phyloP scores from a whole-genome alignment of 2,888 invertebrate species.

The Caenorhabditis sp. region DNA sequence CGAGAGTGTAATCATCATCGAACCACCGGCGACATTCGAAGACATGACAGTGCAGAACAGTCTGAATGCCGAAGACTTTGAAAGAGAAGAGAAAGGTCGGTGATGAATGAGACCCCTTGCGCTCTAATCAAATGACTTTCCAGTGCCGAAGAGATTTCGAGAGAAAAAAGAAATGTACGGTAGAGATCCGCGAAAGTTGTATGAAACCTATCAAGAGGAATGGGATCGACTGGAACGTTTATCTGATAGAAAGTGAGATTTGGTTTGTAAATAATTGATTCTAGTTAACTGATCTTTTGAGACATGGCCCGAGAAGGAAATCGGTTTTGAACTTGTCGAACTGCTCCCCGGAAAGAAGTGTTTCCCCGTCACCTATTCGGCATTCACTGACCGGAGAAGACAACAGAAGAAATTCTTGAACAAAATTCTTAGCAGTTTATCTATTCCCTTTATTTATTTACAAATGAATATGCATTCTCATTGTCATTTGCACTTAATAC shows the following conservation, averaged over 20 bases:
- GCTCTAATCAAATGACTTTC: too few species aligned
- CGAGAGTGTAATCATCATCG: conserved; percentile 61
- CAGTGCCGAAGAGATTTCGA: conserved; percentile 74
- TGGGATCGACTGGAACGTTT: conserved; percentile 76
- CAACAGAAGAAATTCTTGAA: conserved; percentile 35
- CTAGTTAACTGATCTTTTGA: too few species aligned
- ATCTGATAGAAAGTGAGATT: conserved; percentile 57
- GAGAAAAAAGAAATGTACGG: conserved; percentile 78
- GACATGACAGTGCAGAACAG: conserved; percentile 49
- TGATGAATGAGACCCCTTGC: not conserved
- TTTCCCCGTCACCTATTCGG: conserved; percentile 54
- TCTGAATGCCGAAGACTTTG: conserved; percentile 17
- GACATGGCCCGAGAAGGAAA: conserved; percentile 61
- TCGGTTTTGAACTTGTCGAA: conserved; percentile 60
- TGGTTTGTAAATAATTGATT: not conserved
- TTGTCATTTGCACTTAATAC: too few species aligned
- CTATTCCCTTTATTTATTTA: too few species aligned
- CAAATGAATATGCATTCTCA: too few species aligned
- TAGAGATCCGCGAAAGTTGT: conserved; percentile 74
- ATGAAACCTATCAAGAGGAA: conserved; percentile 77
- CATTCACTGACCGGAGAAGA: conserved; percentile 47
- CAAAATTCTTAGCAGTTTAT: not conserved
- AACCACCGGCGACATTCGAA: conserved; percentile 61
- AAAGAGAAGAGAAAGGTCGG: conserved; percentile 50
- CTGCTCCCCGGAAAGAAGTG: conserved; percentile 58